Evolutionary conservation across 2,113 vertebrate species (phyloP), one percentile per base, ranked within the genome.

Genomic region (Cebidichthys violaceus): DNA sequence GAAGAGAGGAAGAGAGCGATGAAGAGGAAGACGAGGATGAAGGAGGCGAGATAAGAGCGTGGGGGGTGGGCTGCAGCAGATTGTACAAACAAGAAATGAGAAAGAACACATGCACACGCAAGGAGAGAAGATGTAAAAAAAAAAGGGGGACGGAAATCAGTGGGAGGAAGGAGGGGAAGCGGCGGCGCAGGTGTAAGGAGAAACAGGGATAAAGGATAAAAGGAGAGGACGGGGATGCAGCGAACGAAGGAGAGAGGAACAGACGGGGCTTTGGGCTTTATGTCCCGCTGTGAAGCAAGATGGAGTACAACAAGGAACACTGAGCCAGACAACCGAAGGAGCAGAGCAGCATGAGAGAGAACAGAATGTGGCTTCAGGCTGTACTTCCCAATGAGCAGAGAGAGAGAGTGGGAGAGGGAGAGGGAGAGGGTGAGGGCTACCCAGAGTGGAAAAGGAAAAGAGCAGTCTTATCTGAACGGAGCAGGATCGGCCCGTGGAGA

Each of bases 271-370:
- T 37, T 52, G 62, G 90, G 88, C 84, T 89, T 70, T 35, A 22
- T 15, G 33, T 80, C 86, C 83, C 31, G 68, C 90, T 90, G 89
- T 67, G 86, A 91, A 65, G 83, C 90, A 92, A 94, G 89, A 90
- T 91, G 89, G 89, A 92, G 86, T 82, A 90, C 80, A 57, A 86
- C 69, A 31, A 82, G 80, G 52, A 90, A 68, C 78, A 10, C 33
- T 66, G 88, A 78, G 84, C 72, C 84, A 90, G 89, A 75, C 85
- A 13, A 84, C 35, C 27, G 41, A 83, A 82, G 86, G 79, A 88
- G 86, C 52, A 1, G 52, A 87, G 80, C 72, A 71, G 65, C 71
- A 20, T 37, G 77, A 69, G 85, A 83, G 86, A 27, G 77, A 76
- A 79, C 81, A 75, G 86, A 87, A 89, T 35, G 77, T 85, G 86